These are phyloP conservation scores for Stomorhina lunata DNA, from an alignment of 2,888 invertebrate genomes.

Conservation along the genomic window DNA sequence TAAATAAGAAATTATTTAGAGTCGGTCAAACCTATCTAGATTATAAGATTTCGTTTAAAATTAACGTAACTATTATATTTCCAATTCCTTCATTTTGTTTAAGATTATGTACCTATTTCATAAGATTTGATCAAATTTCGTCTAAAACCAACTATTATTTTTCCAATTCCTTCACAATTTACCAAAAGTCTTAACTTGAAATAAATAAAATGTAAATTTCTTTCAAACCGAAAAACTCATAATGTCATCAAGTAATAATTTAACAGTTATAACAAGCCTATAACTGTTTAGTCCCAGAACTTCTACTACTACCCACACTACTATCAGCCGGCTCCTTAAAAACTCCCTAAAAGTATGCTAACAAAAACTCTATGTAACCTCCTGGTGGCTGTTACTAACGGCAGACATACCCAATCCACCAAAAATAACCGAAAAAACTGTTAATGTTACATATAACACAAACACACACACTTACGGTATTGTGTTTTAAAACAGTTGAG, in stretches of 20 bases:
- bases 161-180: no score
- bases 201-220: background rate
- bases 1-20: no score
- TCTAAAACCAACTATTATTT: no score
- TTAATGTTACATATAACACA: conserved; percentile 30
- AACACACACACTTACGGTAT: background rate
- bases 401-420: conserved; percentile 26
- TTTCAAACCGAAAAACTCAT: background rate
- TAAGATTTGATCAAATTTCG: no score
- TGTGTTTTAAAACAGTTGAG: background rate
- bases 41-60: no score
- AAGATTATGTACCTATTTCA: no score
- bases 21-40: no score
- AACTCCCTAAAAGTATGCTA: background rate
- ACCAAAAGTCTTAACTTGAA: background rate
- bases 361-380: conserved; percentile 7
- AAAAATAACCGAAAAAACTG: conserved; percentile 55
- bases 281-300: background rate
- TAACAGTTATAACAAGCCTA: background rate
- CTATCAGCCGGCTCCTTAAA: background rate
- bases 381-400: conserved; percentile 29
- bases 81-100: no score
- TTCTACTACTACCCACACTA: background rate
- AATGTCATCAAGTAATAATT: background rate
- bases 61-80: no score